phyloP scores from a whole-genome alignment of 2,113 vertebrate genomes.

The Sitta europaea region DNA sequence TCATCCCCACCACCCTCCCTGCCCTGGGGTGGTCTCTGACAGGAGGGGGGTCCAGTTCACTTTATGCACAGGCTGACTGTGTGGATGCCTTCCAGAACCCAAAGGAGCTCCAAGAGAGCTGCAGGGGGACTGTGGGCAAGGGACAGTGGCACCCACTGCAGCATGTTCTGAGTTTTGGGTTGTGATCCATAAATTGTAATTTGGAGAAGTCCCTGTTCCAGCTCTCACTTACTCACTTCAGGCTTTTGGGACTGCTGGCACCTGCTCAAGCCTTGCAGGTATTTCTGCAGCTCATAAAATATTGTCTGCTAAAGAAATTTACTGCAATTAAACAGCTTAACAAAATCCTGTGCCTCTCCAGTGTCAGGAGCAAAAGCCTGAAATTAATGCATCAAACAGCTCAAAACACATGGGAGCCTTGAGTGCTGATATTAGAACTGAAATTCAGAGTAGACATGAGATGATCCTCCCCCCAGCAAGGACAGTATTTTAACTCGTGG shows the following conservation, averaged over 20 bases:
- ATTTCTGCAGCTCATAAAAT: not conserved
- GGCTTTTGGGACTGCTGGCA: not conserved
- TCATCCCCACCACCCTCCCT: not conserved
- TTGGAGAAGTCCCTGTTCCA: not conserved
- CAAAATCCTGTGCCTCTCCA: not conserved
- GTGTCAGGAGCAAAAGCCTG: not conserved
- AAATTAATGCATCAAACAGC: not conserved
- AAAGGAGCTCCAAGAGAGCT: not conserved
- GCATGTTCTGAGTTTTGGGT: not conserved
- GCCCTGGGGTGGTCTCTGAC: rapidly evolving
- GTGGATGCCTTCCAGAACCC: not conserved
- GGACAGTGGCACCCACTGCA: not conserved
- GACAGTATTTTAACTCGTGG: not conserved
- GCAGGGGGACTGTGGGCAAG: not conserved
- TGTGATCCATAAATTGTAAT: not conserved
- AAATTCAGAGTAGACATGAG: not conserved
- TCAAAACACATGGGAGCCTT: not conserved
- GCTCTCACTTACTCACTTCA: not conserved
- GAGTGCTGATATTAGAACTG: not conserved
- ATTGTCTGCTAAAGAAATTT: not conserved
- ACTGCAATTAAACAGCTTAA: not conserved
- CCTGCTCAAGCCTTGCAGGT: not conserved
- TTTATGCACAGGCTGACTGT: rapidly evolving
- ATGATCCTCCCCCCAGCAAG: not conserved
- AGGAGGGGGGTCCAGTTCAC: rapidly evolving